Conservation (phyloP, 2,113 vertebrate species). For the Phainopepla nitens region DNA sequence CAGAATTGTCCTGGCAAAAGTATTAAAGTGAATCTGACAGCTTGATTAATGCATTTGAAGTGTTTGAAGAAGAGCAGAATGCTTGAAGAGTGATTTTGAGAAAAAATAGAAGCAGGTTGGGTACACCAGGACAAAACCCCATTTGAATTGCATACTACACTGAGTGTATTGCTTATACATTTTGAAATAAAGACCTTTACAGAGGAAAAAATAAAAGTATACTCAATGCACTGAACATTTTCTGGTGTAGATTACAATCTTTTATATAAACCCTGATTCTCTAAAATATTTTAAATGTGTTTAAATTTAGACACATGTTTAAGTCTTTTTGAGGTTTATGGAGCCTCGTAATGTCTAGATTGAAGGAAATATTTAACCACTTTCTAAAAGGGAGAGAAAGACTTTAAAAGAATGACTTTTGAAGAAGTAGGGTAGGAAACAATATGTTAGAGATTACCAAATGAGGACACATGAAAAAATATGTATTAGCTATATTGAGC, state of each 20-base stretch:
- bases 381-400: not conserved
- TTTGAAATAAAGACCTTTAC: not conserved
- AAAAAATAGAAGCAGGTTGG: not conserved
- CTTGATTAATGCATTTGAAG: not conserved
- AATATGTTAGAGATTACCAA: not conserved
- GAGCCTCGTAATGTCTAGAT: not conserved
- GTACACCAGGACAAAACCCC: not conserved
- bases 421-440: not conserved
- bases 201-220: not conserved
- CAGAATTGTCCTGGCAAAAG: not conserved
- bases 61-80: not conserved
- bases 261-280: not conserved
- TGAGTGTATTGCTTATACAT: not conserved
- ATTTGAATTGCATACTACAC: not conserved
- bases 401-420: not conserved
- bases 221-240: not conserved
- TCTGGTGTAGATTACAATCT: not conserved
- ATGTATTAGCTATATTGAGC: not conserved
- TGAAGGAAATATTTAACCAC: not conserved
- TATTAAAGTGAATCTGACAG: not conserved
- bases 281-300: not conserved
- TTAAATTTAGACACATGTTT: not conserved
- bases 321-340: not conserved
- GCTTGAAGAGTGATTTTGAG: not conserved
- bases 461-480: not conserved